phyloP scores from a whole-genome alignment of 2,113 vertebrate genomes.

The Mesoclemmys tuberculata region DNA sequence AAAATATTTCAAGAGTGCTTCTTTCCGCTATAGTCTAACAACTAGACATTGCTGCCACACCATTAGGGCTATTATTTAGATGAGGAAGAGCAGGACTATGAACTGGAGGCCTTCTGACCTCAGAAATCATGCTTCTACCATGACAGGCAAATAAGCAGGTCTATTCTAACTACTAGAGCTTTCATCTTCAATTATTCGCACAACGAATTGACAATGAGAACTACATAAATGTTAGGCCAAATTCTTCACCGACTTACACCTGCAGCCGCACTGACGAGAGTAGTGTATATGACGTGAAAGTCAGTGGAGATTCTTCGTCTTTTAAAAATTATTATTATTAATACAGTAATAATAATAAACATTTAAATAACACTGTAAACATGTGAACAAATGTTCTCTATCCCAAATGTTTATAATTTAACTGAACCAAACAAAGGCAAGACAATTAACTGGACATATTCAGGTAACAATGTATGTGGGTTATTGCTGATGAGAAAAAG shows the following conservation, averaged over 20 bases:
- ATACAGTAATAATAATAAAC: background rate
- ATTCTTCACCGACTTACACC: background rate
- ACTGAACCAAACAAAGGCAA: background rate
- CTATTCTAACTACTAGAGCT: background rate
- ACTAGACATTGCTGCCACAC: slow-evolving; percentile 76
- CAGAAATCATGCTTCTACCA: background rate
- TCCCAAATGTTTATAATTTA: accelerated
- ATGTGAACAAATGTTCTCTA: background rate
- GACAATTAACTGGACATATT: background rate
- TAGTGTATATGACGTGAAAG: background rate
- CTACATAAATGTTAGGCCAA: background rate
- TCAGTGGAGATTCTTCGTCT: background rate
- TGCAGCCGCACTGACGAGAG: background rate
- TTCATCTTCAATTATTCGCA: background rate
- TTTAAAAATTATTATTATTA: background rate
- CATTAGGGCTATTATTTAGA: slow-evolving; percentile 61
- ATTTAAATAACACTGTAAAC: background rate
- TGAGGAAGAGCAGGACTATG: slow-evolving; percentile 1
- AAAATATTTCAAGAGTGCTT: slow-evolving; percentile 74
- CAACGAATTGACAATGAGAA: background rate
- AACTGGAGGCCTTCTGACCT: slow-evolving; percentile 13
- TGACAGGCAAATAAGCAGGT: background rate
- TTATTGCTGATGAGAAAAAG: background rate
- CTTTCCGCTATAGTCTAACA: slow-evolving; percentile 44
- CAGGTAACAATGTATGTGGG: background rate